Base-by-base conservation (phyloP, 2,113 vertebrate species). In the Gymnocephalus cernua region DNA sequence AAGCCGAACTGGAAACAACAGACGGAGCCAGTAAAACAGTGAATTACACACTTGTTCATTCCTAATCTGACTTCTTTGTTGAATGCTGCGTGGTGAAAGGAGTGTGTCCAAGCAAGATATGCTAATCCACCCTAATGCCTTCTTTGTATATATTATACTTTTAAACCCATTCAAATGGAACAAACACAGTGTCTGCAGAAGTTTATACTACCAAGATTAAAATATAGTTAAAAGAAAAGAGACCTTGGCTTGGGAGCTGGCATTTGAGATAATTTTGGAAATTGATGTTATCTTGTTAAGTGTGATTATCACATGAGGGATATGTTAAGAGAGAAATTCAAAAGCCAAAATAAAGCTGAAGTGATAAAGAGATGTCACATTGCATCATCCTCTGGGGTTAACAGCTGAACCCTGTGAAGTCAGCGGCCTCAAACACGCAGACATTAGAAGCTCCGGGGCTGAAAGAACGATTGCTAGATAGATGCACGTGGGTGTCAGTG, bases 1-100 rank as follows among this genome's bases (percentile, higher is more conserved):
- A 86, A 87, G 80, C 69, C 50, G 19, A 75, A 79, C 83, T 82
- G 80, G 65, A 84, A 87, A 87, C 76, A 92, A 86, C 81, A 88
- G 85, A 91, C 84, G 85, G 85, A 85, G 77, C 61, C 74, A 88
- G 70, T n/a, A 53, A 45, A 48, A 72, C 47, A 50, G 27, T n/a
- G 23, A 72, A 4, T 80, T 72, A 69, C 58, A 69, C 58, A 82
- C 79, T 83, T 84, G 48, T 82, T 80, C 80, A 87, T 82, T 84
- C 65, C 86, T 76, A 83, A 80, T 82, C 76, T 56, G 51, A 64
- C 44, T 53, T 54, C 50, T 73, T 78, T 85, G 67, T 74, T 76
- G 11, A 58, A 73, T 29, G 50, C n/a, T 54, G 35, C 35, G 57
- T 63, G 64, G 32, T 59, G n/a, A 66, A 73, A 79, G 64, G 35